phyloP scores from a whole-genome alignment of 2,888 invertebrate genomes.

The Lydus trimaculatus region DNA sequence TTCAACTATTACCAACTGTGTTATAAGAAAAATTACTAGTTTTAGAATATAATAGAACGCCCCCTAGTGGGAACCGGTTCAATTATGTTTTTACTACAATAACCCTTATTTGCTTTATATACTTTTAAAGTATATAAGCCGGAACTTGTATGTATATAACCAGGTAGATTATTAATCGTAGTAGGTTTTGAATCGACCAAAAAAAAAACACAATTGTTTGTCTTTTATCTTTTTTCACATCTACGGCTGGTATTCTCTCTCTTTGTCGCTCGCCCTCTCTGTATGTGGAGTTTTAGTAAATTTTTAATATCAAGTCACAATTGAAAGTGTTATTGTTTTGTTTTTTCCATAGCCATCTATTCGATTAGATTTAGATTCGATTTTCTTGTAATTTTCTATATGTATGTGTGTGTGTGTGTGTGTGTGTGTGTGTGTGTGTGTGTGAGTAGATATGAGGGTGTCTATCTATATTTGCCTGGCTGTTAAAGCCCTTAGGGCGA shows the following conservation, averaged over 20 bases:
- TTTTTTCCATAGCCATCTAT: constrained; percentile 5
- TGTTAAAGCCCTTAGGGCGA: constrained; percentile 3
- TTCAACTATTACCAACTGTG: too few relatives aligned
- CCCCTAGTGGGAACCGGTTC: background rate
- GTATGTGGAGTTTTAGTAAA: background rate
- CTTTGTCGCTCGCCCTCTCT: background rate
- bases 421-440: background rate
- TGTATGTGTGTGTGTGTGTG: background rate
- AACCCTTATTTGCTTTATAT: background rate
- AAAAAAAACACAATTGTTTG: background rate
- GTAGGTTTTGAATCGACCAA: background rate
- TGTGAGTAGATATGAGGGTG: background rate
- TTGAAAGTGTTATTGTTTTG: background rate
- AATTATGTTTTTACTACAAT: background rate
- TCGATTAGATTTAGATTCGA: background rate
- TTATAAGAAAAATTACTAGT: background rate
- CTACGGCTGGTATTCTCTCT: too few relatives aligned
- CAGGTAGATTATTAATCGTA: background rate
- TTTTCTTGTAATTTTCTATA: background rate
- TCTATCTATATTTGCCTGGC: background rate
- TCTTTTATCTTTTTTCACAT: too few relatives aligned
- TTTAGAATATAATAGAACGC: background rate
- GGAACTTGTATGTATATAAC: background rate
- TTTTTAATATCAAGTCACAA: background rate
- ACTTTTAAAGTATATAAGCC: background rate